Conservation (phyloP, 53 echinoderm and acorn worm species). For the Temnopleurus reevesii region DNA sequence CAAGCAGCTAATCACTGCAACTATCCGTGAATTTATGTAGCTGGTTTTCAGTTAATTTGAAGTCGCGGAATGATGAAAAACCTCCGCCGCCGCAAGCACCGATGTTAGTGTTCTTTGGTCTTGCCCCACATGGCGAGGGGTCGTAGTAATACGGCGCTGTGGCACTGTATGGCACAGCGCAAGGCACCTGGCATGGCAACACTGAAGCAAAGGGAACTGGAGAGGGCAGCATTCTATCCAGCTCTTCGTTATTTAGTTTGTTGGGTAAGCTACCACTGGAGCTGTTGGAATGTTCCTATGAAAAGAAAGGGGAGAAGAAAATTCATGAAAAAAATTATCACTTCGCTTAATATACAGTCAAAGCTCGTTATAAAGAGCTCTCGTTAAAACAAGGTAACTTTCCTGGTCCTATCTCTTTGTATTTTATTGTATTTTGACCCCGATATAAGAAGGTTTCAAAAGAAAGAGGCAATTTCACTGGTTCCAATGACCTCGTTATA, state of each 20-base stretch:
- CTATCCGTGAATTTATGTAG: slow-evolving; percentile 30
- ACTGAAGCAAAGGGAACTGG: neutral
- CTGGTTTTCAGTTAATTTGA: slow-evolving; percentile 35
- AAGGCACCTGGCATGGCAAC: neutral
- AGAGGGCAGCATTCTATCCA: slow-evolving; percentile 71
- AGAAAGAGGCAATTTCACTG: no score
- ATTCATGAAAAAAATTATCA: neutral
- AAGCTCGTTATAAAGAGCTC: no score
- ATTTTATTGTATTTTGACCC: no score
- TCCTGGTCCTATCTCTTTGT: no score
- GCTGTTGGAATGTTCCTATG: slow-evolving; percentile 50
- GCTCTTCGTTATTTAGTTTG: slow-evolving; percentile 86
- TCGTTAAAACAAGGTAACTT: no score
- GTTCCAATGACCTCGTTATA: no score
- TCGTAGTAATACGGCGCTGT: slow-evolving; percentile 30
- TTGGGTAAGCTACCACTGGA: slow-evolving; percentile 71
- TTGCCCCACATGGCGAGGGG: neutral
- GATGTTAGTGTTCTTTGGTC: neutral
- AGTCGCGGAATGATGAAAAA: slow-evolving; percentile 15
- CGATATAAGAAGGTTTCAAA: no score
- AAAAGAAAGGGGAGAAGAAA: neutral
- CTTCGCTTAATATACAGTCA: no score
- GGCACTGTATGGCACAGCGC: slow-evolving; percentile 3
- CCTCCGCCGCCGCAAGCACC: neutral
- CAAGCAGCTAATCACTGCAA: neutral